Base-by-base conservation (phyloP, 2,113 vertebrate species). In the Sarotherodon lohbergeri region DNA sequence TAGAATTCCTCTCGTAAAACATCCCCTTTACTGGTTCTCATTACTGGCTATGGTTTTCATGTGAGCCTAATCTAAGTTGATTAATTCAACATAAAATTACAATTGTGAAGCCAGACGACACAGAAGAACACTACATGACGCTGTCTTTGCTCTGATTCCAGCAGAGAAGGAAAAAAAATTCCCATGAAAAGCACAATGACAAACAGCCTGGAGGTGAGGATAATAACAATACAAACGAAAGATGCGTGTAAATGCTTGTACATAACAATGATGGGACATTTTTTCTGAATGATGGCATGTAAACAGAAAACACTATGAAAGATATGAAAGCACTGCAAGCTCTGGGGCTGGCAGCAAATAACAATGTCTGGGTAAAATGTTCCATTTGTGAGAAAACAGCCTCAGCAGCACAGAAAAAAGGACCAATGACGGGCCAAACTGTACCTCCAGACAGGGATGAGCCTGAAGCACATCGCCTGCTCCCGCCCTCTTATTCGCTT, bases 21-120 rank as follows among this genome's bases (percentile, higher is more conserved):
- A 56, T 39, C n/a, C 16, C 11, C 22, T 39, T 79, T 82, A 83
- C 78, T 89, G 81, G 24, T 50, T 88, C 63, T 85, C 54, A 71
- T 81, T 82, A 80, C 66, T 88, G 83, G 22, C 79, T 85, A 86
- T 86, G 83, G 61, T 71, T 93, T 92, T 91, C 82, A 85, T 81
- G 80, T 76, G 32, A 80, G 82, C 8, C 34, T 56, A 84, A 91
- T 91, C 61, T 73, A 48, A 88, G 71, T 16, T 89, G 82, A 92
- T 90, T 89, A 92, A 93, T 94, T 90, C 85, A 90, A 88, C 82
- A 87, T 85, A 82, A 86, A 76, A 85, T 50, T 57, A 85, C 55
- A 82, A 79, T 82, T 48, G 13, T 17, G 41, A 86, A 68, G n/a
- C 85, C n/a, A 32, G 50, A 79, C 17, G 50, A 90, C 66, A 52